These are phyloP conservation scores for Petaurus breviceps DNA, from an alignment of 2,113 vertebrate species.

Conservation along the genomic window DNA sequence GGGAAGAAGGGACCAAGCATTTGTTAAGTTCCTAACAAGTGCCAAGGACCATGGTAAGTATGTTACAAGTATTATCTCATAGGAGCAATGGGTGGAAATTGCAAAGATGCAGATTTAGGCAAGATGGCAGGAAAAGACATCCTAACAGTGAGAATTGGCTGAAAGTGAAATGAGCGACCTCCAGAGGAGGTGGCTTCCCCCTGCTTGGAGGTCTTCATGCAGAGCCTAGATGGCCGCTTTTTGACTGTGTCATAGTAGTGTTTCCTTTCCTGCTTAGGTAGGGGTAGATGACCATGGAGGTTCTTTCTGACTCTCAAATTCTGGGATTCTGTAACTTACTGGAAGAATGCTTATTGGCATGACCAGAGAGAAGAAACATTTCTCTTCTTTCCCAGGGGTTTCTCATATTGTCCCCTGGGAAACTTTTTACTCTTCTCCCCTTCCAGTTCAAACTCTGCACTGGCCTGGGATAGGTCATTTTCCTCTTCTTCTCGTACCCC, in stretches of 20 bases:
- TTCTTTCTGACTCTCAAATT: not conserved
- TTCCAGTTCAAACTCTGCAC: not conserved
- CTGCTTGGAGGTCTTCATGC: not conserved
- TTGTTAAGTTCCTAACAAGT: not conserved
- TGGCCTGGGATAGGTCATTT: not conserved
- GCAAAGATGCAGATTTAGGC: not conserved
- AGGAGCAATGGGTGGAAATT: not conserved
- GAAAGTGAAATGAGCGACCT: not conserved
- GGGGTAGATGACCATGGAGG: too few species aligned
- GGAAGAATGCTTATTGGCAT: not conserved
- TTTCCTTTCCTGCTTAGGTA: not conserved
- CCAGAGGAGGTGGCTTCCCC: not conserved
- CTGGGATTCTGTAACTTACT: not conserved
- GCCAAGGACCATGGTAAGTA: not conserved
- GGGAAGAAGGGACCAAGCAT: not conserved
- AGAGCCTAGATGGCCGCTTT: not conserved
- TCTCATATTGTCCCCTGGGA: not conserved
- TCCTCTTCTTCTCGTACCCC: not conserved
- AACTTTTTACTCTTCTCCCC: not conserved
- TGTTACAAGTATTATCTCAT: not conserved
- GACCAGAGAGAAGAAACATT: not conserved
- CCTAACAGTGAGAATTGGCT: not conserved
- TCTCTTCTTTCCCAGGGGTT: not conserved
- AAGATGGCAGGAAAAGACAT: not conserved
- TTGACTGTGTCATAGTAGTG: not conserved